Evolutionary conservation across 2,888 invertebrate genomes (phyloP).

Genomic region (Parasteatoda lunata): DNA sequence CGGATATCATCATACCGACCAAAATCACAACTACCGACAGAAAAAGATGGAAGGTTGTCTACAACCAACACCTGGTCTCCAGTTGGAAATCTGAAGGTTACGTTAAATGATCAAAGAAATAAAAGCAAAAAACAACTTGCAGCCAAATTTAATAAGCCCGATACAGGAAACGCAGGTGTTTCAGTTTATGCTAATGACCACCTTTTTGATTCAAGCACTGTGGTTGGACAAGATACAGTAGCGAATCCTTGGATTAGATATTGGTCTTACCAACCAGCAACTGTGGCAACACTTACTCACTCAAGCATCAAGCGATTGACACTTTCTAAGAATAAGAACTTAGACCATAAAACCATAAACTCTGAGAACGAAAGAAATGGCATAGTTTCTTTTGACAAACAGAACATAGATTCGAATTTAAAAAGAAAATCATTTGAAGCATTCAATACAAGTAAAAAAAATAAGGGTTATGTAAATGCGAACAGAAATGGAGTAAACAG

Average conservation of each 20-base stretch:
- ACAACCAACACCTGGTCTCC: conserved; percentile 56
- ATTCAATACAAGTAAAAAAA: too few relatives aligned
- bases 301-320: too few relatives aligned
- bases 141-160: conserved; percentile 49
- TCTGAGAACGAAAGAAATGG: too few relatives aligned
- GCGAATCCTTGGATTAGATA: background rate
- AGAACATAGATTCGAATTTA: too few relatives aligned
- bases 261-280: background rate
- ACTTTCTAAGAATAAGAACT: too few relatives aligned
- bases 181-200: conserved; percentile 45
- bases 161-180: conserved; percentile 42
- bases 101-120: conserved; percentile 23
- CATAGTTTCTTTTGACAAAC: too few relatives aligned
- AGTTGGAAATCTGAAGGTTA: conserved; percentile 36
- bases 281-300: background rate
- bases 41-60: conserved; percentile 8
- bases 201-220: background rate
- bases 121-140: conserved; percentile 22
- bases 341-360: too few relatives aligned
- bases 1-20: conserved; percentile 24
- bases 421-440: too few relatives aligned
- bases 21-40: background rate
- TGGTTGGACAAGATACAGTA: background rate
- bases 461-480: too few relatives aligned
- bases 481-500: too few relatives aligned